Evolutionary conservation across 1,140 invertebrate species (phyloP), one percentile per base, ranked within the genome.

Genomic region (Micrasema minimum): DNA sequence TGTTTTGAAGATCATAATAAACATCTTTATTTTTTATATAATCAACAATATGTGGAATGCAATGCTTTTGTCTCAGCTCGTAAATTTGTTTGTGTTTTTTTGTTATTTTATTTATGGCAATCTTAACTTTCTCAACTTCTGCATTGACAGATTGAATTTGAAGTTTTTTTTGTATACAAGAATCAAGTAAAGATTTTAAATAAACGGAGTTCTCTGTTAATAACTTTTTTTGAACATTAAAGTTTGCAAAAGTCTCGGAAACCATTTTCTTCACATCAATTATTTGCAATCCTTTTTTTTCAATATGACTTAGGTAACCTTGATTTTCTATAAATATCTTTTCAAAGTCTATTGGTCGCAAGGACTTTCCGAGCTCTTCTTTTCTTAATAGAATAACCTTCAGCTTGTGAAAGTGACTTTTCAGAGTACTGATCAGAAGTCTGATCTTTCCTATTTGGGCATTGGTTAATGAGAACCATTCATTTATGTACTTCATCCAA

Each of bases 271-370:
- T 87, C 61, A 87, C 70, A 16, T 84, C 80, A 0, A 74, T 76
- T n/a, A 87, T 46, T 50, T 83, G 79, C 3, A 77, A 76, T 37
- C 80, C 75, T 69, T 87, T 86, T 2, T 80, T 77, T 0, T 86
- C 82, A 59, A 87, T 85, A 1, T 80, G 77, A 41, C 79, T 75
- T 18, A 78, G 22, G 51, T 81, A 83, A 72, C 85, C 80, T 11
- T 81, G 38, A 74, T 87, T 87, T 70, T 87, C 83, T n/a, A 88
- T 87, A 43, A 80, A 79, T 4, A 87, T 71, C 76, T 87, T 85
- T 46, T 88, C 80, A 72, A 87, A 88, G 66, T 88, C 87, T 9
- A 88, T 80, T 0, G 81, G 77, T 68, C 82, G 76, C 16, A 88
- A 69, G 68, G 76, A 80, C 66, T 86, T 83, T 12, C 83, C 86